Evolutionary conservation across 2,888 invertebrate species (phyloP), one percentile per base, ranked within the genome.

Genomic region (Phyto melanocephala): DNA sequence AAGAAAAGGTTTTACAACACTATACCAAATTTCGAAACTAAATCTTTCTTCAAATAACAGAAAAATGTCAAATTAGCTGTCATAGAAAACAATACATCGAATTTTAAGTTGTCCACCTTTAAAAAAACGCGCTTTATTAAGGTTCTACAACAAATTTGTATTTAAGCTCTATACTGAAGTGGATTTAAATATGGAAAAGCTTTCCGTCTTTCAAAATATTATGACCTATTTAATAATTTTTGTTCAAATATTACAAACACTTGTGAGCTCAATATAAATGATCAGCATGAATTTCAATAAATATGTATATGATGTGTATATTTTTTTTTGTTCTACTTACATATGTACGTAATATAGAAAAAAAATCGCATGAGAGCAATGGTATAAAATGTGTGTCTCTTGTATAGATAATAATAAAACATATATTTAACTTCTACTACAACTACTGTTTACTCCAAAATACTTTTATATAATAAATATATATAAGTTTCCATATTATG

Each of bases 321-420:
- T 68, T 15, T 67, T 37, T 24, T 65, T 75, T 76, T 71, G 54
- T 45, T 71, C 42, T 71, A 56, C 62, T 42, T 75, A 67, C n/a
- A 63, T 78, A 75, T 58, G n/a, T 68, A 67, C 71, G 37, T 47
- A 58, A 65, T 52, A 62, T 5, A 24, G 17, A 35, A 50, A 71
- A 56, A 74, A 77, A 78, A 65, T 6, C 40, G 78, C 81, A 82
- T 82, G 78, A 78, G 81, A 68, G 62, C 81, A 67, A 71, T 79
- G 75, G 65, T 75, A 52, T 56, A 17, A 68, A 70, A 40, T 24
- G 47, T 65, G n/a, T n/a, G 50, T 68, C 54, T 50, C 40, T 72
- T 15, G 17, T 5, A 68, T 50, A 37, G 62, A 56, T 28, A 37
- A 60, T 17, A 70, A 60, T 40, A 28, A 28, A 47, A 17, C 3